These are phyloP conservation scores for Leucoraja ocellata DNA, from an alignment of 2,797 vertebrate genomes.

Conservation along the genomic window DNA sequence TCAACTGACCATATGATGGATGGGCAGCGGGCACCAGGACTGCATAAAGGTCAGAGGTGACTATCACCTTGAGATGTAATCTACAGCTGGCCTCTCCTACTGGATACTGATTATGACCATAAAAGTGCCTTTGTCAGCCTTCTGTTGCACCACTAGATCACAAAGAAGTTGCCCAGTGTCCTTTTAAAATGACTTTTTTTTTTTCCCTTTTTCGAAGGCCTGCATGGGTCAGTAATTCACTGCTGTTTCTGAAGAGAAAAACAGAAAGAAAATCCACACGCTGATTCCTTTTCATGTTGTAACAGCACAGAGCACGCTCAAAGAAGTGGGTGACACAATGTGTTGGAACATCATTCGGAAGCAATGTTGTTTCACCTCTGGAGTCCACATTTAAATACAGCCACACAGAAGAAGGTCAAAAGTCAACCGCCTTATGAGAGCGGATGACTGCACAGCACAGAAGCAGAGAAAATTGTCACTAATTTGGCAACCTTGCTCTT, in stretches of 20 bases:
- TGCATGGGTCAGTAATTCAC: conserved; percentile 30
- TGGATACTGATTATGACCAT: conserved; percentile 40
- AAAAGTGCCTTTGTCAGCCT: conserved; percentile 41
- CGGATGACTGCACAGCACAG: conserved; percentile 13
- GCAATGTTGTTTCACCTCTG: conserved; percentile 9
- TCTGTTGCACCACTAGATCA: conserved; percentile 37
- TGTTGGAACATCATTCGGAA: conserved; percentile 30
- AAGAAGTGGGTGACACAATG: conserved; percentile 15
- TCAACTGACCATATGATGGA: conserved; percentile 56
- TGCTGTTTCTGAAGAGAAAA: background rate
- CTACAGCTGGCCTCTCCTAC: conserved; percentile 45
- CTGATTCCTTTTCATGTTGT: conserved; percentile 17
- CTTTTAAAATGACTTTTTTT: conserved; percentile 13
- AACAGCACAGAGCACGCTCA: conserved; percentile 18
- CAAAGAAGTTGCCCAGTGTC: conserved; percentile 37
- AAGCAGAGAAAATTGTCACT: conserved; percentile 18
- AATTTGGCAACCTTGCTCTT: conserved; percentile 36
- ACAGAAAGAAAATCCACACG: background rate
- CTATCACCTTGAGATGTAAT: conserved; percentile 59
- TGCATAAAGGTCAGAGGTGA: conserved; percentile 60
- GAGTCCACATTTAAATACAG: conserved; percentile 19
- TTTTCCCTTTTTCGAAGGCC: background rate
- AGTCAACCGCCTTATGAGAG: conserved; percentile 26
- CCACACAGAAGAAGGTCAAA: conserved; percentile 37
- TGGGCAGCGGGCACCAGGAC: conserved; percentile 47